Evolutionary conservation across 2,888 invertebrate species (phyloP), one percentile per base, ranked within the genome.

Genomic region (Hypsopygia costalis): DNA sequence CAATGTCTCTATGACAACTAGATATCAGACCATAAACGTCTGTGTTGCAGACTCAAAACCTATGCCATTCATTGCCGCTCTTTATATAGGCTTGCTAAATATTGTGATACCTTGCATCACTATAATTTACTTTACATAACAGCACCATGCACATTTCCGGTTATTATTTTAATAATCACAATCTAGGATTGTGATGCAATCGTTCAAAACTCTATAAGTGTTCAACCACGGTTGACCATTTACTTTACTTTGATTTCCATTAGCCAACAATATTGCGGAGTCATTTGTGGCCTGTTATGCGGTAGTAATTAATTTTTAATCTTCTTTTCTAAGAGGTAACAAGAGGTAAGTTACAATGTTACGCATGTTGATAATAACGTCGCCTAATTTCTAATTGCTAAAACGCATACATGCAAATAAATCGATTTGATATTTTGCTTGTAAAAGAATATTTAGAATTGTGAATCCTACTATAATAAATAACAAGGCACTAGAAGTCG

Each of bases 121-220:
- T 42, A 36, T 39, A 33, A 28, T 40, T 33, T 36, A 33, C 27
- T 49, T 49, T 49, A 51, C 38, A 37, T 51, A 51, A 54, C 45
- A 40, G 34, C 33, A 43, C 43, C 43, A 46, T 33, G 27, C 33
- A 39, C 42, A 43, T 49, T 62, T 62, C 52, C 54, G 44, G 55
- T 56, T 49, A 60, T 68, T 68, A 70, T 64, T 67, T 63, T 62
- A 64, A 62, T 62, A 65, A 62, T 58, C 52, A 52, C 52, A 59
- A 50, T 51, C 34, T 44, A 41, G 44, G 11, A 33, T 25, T 29
- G 40, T 55, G 52, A 51, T 41, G 59, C 46, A 59, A 61, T 45
- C 40, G 30, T 43, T 47, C 35, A 41, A 50, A 50, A 50, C 16
- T 31, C 12, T 11, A 7, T 20, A 27, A 11, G 4, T 25, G 27